A percentile compares a stretch with the other conserved stretches of the same genome.
Evolutionary conservation across 1,140 invertebrate species (phyloP).

Genomic region (fruit fly (Drosophila melanogaster)): Release_6_plus_ISO1_MT NT_037436.4:12227001-12227500

Average conservation of each 20-base stretch:
- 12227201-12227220: constrained; percentile 42
- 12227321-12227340: constrained; percentile 70
- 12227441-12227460: constrained; percentile 18
- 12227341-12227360: constrained; percentile 79
- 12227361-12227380: constrained; percentile 55
- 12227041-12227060: constrained; percentile 5
- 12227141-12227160: constrained; percentile 70
- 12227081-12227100: constrained; percentile 78
- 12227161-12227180: constrained; percentile 83
- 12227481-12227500: constrained; percentile 16
- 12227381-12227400: constrained; percentile 62
- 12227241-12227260: constrained; percentile 38
- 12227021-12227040: too few relatives aligned
- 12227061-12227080: constrained; percentile 76
- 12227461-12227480: constrained; percentile 16
- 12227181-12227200: constrained; percentile 70
- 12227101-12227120: constrained; percentile 82
- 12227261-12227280: constrained; percentile 6
- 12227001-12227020: constrained; percentile 29
- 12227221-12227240: constrained; percentile 14
- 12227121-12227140: constrained; percentile 47
- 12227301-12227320: constrained; percentile 59
- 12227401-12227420: constrained; percentile 51
- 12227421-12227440: constrained; percentile 26
- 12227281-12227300: constrained; percentile 22